A percentile compares a stretch with the other conserved stretches of the same genome.
Evolutionary conservation across 2,888 invertebrate genomes (phyloP).

Genomic region (Melanchra persicariae): DNA sequence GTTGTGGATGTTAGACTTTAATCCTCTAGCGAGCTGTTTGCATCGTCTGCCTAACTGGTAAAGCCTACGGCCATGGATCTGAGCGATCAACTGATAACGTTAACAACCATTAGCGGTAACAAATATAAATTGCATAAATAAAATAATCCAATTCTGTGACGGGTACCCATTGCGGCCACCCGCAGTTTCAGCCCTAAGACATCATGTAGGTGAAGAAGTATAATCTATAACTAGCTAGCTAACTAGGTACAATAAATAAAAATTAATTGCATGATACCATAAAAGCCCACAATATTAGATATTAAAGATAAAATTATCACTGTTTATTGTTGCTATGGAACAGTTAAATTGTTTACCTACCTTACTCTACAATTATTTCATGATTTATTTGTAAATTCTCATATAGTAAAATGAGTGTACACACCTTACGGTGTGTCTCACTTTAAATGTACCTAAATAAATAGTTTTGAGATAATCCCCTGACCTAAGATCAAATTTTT

Average conservation of each 20-base stretch:
- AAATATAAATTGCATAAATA: too few species aligned
- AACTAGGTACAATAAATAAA: conserved; percentile 1
- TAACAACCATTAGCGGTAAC: too few species aligned
- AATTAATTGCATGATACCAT: neutral
- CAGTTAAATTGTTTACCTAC: neutral
- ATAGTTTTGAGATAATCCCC: neutral
- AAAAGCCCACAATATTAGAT: conserved; percentile 23
- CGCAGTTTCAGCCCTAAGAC: too few species aligned
- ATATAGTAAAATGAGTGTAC: neutral
- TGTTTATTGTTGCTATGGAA: conserved; percentile 46
- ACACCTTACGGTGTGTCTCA: neutral
- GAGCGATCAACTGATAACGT: too few species aligned
- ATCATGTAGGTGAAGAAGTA: too few species aligned
- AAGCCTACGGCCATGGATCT: too few species aligned
- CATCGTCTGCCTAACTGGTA: too few species aligned
- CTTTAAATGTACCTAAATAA: neutral
- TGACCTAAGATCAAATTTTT: neutral
- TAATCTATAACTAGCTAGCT: too few species aligned
- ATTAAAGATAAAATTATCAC: conserved; percentile 20
- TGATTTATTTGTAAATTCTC: neutral
- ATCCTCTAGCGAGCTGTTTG: too few species aligned
- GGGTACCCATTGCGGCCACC: too few species aligned
- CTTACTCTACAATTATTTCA: neutral
- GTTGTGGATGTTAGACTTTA: too few species aligned
- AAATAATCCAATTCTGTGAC: too few species aligned